These are phyloP conservation scores for Drosophila austrosaltans DNA, from an alignment of 2,888 invertebrate genomes.

Conservation along the genomic window DNA sequence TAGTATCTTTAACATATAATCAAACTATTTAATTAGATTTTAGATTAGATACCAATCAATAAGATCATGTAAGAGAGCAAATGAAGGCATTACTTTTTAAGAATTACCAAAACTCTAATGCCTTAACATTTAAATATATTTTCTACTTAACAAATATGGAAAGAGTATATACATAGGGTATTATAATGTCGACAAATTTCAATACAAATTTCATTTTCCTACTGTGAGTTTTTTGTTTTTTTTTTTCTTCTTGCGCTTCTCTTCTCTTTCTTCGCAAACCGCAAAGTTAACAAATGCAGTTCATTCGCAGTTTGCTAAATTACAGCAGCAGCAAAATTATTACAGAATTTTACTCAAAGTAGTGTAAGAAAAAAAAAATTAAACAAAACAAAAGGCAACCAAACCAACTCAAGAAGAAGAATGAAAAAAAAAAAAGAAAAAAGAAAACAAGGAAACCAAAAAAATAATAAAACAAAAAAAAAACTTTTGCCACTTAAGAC, in stretches of 20 bases:
- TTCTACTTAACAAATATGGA: no score
- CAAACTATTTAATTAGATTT: no score
- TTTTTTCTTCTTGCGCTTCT: background rate
- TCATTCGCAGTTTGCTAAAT: constrained; percentile 51
- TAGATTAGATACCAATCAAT: no score
- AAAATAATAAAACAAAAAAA: constrained; percentile 32
- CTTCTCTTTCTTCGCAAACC: constrained; percentile 47
- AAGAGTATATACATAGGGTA: no score
- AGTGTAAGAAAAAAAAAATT: constrained; percentile 2
- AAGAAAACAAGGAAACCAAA: constrained; percentile 26
- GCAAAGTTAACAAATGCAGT: constrained; percentile 72
- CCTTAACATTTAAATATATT: no score
- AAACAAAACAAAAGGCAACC: constrained; percentile 21
- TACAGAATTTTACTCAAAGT: constrained; percentile 35
- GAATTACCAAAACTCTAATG: no score
- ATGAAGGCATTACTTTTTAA: no score
- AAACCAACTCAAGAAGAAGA: background rate
- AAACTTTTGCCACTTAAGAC: constrained; percentile 67
- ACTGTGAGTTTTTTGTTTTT: no score
- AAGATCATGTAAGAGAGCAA: no score
- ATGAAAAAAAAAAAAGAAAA: constrained; percentile 31
- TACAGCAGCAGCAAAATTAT: constrained; percentile 54
- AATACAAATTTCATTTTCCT: no score
- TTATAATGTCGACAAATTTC: no score
- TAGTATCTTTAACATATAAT: no score